Evolutionary conservation across 2,888 invertebrate species (phyloP).

Genomic region (Odontothrips loti): DNA sequence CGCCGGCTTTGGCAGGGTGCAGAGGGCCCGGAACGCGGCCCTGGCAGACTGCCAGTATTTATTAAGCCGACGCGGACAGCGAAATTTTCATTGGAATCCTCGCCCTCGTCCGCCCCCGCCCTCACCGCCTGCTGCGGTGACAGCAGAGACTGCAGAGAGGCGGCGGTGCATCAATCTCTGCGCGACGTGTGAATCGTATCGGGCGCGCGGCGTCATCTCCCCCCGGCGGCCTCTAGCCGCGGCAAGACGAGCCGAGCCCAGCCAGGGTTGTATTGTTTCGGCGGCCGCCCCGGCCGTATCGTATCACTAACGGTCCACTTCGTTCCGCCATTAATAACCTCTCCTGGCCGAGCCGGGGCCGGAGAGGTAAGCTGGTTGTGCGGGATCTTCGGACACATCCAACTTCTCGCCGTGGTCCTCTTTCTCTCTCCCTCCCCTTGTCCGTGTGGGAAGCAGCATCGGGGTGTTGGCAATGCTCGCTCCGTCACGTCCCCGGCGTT

Average conservation of each 20-base stretch:
- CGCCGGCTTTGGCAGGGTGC: neutral
- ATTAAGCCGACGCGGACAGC: neutral
- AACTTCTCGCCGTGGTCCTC: neutral
- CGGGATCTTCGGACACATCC: no score
- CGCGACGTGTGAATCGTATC: no score
- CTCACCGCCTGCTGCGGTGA: no score
- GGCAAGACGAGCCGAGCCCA: neutral
- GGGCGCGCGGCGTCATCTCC: no score
- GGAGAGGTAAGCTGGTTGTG: no score
- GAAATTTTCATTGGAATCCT: neutral
- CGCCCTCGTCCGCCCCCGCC: no score
- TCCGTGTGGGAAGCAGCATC: no score
- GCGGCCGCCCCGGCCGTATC: neutral
- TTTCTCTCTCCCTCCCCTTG: neutral
- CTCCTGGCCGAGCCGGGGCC: neutral
- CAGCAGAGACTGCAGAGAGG: no score
- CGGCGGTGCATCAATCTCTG: no score
- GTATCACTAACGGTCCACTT: conserved; percentile 16
- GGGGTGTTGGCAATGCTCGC: neutral
- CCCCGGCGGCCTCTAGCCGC: neutral
- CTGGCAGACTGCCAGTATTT: no score
- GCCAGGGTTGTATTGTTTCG: neutral
- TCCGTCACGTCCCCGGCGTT: neutral
- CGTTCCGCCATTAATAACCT: neutral
- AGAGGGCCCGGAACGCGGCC: no score